Conservation (phyloP, 1,140 invertebrate genomes). For the Nylanderia fulva region DNA sequence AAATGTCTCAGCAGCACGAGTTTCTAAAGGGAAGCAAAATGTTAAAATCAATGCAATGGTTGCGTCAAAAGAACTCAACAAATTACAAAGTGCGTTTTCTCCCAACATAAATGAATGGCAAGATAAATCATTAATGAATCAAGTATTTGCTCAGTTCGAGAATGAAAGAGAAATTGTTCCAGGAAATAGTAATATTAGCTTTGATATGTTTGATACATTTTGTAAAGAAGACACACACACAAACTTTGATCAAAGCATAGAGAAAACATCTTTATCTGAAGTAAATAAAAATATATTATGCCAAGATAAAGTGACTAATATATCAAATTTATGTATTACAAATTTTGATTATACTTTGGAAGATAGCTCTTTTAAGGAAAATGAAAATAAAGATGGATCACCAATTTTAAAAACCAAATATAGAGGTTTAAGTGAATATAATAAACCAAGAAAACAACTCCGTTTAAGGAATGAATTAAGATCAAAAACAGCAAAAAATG, state of each 20-base stretch:
- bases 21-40: background rate
- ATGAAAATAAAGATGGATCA: background rate
- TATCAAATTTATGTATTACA: conserved; percentile 5
- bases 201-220: conserved; percentile 20
- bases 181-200: conserved; percentile 1
- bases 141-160: conserved; percentile 51
- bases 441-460: conserved; percentile 45
- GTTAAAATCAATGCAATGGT: background rate
- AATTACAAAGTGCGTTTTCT: background rate
- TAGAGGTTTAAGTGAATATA: background rate
- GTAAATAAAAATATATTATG: background rate
- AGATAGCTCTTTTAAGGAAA: background rate
- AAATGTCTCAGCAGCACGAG: background rate
- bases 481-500: background rate
- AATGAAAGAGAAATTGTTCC: conserved; percentile 13
- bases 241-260: background rate
- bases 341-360: conserved; percentile 13
- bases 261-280: background rate
- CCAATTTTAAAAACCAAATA: conserved; percentile 30
- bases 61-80: conserved; percentile 22
- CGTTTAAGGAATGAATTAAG: background rate
- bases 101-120: conserved; percentile 63
- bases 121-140: conserved; percentile 67
- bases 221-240: background rate
- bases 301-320: background rate